Conservation (phyloP, 2,797 vertebrate genomes). For the Margarornis squamiger region DNA sequence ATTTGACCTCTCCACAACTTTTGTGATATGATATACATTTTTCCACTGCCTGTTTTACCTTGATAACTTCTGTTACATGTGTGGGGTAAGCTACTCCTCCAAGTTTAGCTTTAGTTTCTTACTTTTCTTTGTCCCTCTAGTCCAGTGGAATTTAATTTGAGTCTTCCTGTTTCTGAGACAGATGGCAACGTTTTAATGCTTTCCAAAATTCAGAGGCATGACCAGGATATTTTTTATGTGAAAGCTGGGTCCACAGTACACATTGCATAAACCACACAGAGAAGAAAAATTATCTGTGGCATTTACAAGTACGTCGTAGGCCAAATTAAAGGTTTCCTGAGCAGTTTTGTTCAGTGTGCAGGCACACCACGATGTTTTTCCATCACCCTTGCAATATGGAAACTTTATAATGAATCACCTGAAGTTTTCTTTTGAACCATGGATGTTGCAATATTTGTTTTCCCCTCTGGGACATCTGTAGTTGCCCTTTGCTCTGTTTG, state of each 20-base stretch:
- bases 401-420: neutral
- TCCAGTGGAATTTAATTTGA: neutral
- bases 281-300: neutral
- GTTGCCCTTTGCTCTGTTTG: neutral
- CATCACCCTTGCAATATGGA: neutral
- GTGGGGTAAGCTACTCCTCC: neutral
- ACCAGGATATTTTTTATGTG: neutral
- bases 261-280: rapidly evolving
- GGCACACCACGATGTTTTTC: neutral
- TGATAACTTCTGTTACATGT: neutral
- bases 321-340: neutral
- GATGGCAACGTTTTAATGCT: neutral
- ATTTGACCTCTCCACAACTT: neutral
- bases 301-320: neutral
- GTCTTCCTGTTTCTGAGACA: neutral
- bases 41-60: neutral
- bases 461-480: neutral
- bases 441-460: neutral
- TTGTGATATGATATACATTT: neutral
- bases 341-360: neutral
- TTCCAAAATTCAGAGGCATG: neutral
- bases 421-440: neutral
- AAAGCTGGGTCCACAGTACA: neutral
- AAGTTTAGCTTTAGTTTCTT: neutral
- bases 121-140: neutral